Conservation (phyloP, 2,113 vertebrate species). For the Miniopterus natalensis region DNA sequence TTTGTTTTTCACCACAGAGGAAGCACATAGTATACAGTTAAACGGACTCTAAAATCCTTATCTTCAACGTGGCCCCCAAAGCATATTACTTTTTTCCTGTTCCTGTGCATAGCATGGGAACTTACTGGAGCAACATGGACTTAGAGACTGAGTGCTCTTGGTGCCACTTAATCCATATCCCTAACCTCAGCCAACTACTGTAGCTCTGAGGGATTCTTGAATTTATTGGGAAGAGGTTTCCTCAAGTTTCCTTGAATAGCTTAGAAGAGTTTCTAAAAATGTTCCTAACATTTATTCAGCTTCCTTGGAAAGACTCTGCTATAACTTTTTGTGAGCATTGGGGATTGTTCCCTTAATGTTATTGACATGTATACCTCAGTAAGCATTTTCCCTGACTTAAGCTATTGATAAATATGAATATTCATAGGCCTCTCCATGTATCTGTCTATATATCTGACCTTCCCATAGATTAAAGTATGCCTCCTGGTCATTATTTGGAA, state of each 20-base stretch:
- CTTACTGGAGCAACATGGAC: not conserved
- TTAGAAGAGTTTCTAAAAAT: conserved; percentile 41
- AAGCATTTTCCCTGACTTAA: conserved; percentile 52
- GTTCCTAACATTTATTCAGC: conserved; percentile 36
- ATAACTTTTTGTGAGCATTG: not conserved
- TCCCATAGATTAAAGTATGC: not conserved
- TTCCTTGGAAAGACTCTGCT: not conserved
- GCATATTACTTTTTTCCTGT: not conserved
- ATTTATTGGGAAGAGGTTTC: not conserved
- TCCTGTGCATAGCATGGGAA: not conserved
- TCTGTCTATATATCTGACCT: not conserved
- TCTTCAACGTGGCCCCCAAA: not conserved
- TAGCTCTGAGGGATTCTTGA: conserved; percentile 29
- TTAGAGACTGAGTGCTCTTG: not conserved
- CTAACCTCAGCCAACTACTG: not conserved
- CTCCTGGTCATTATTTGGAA: conserved; percentile 33
- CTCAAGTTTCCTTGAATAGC: conserved; percentile 6
- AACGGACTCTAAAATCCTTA: not conserved
- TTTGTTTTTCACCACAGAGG: conserved; percentile 45
- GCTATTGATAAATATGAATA: conserved; percentile 6
- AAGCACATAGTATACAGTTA: not conserved
- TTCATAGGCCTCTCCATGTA: not conserved
- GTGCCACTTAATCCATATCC: not conserved
- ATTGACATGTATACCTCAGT: not conserved
- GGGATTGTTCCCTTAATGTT: not conserved